These are phyloP conservation scores for Lycocorax pyrrhopterus DNA, from an alignment of 2,113 vertebrate genomes.

Conservation along the genomic window DNA sequence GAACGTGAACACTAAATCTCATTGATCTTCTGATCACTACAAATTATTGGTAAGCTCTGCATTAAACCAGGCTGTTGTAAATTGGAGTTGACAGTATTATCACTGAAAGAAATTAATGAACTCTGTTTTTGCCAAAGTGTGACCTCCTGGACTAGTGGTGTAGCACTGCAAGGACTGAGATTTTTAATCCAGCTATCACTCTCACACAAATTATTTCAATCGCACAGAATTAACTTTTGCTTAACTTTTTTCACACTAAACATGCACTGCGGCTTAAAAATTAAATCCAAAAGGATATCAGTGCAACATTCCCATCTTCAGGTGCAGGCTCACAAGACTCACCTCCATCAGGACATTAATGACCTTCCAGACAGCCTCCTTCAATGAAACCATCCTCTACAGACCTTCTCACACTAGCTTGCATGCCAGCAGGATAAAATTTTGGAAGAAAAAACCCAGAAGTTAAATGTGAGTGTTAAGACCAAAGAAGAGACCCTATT, in stretches of 20 bases:
- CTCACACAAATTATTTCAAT: neutral
- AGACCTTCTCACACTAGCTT: neutral
- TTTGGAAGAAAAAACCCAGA: neutral
- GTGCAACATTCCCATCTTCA: neutral
- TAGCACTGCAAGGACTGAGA: neutral
- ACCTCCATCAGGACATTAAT: neutral
- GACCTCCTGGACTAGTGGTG: neutral
- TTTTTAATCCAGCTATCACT: neutral
- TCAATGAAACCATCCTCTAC: neutral
- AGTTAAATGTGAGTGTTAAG: neutral
- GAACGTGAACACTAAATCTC: slow-evolving; percentile 26
- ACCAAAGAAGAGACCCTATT: neutral
- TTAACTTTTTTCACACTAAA: neutral
- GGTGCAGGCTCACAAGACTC: neutral
- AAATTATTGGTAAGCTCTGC: slow-evolving; percentile 69
- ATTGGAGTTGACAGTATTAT: slow-evolving; percentile 61
- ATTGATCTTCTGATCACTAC: slow-evolving; percentile 66
- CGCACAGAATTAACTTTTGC: neutral
- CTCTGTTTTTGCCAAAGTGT: neutral
- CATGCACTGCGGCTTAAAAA: neutral
- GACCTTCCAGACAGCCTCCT: neutral
- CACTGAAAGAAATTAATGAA: slow-evolving; percentile 36
- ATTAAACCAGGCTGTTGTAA: slow-evolving; percentile 42
- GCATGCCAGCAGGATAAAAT: neutral
- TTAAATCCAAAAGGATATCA: neutral